Evolutionary conservation across 2,888 invertebrate species (phyloP).

Genomic region (Gisinianus flammeolus): DNA sequence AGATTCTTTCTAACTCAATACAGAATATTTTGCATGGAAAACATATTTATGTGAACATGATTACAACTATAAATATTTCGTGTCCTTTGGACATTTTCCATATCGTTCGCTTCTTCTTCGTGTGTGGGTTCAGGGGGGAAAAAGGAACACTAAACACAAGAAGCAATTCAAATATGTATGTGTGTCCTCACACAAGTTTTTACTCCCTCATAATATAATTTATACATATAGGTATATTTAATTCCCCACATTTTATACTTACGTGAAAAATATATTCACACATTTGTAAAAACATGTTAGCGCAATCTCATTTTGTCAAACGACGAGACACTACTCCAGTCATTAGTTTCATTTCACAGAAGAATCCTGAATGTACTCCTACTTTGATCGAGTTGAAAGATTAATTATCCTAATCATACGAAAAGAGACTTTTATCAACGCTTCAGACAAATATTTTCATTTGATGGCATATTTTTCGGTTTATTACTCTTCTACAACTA

Average conservation of each 20-base stretch:
- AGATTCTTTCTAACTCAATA: slow-evolving; percentile 5
- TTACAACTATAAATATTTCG: slow-evolving; percentile 3
- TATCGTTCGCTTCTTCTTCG: background rate
- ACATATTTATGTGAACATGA: slow-evolving; percentile 1
- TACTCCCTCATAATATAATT: background rate
- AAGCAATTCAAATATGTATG: background rate
- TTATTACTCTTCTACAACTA: background rate
- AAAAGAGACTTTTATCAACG: too few relatives aligned
- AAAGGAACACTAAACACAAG: background rate
- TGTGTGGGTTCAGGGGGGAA: background rate
- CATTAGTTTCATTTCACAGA: background rate
- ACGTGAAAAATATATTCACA: background rate
- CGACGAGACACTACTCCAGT: too few relatives aligned
- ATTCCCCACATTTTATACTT: too few relatives aligned
- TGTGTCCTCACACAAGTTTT: background rate
- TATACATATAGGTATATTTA: too few relatives aligned
- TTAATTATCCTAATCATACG: background rate
- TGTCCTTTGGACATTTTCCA: slow-evolving; percentile 9
- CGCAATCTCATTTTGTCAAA: too few relatives aligned
- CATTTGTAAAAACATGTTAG: background rate
- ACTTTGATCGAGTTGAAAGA: background rate
- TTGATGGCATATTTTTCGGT: background rate
- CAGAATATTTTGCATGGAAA: background rate
- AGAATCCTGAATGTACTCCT: background rate
- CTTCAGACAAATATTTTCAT: background rate